Conservation (phyloP, 2,113 vertebrate species). For the Colaptes auratus region DNA sequence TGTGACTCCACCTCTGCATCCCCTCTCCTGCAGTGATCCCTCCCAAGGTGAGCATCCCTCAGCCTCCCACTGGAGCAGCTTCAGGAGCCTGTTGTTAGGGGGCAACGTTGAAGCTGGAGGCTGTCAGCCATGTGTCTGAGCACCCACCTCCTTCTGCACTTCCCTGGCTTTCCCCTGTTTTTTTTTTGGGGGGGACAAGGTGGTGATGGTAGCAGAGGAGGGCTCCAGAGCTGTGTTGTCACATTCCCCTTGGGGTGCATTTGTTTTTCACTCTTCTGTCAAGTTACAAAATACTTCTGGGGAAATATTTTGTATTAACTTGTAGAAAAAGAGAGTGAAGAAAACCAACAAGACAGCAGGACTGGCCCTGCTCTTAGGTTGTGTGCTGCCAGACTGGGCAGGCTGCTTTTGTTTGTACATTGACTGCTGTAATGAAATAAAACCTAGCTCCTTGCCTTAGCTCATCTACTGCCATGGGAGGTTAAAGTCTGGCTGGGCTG, state of each 20-base stretch:
- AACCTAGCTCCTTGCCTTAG: background rate
- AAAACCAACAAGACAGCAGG: background rate
- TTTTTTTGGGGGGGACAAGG: too few species aligned
- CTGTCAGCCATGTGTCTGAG: background rate
- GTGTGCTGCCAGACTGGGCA: background rate
- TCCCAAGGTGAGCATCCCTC: rapidly evolving
- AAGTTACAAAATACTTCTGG: background rate
- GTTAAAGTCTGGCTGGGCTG: background rate
- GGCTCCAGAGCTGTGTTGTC: background rate
- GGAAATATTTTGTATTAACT: background rate
- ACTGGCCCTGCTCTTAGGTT: background rate
- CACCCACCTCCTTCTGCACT: rapidly evolving
- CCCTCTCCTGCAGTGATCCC: background rate
- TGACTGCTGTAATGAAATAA: background rate
- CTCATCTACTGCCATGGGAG: background rate
- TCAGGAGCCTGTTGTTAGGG: background rate
- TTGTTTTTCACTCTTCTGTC: background rate
- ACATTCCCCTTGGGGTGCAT: background rate
- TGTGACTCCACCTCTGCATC: rapidly evolving
- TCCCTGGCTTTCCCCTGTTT: background rate
- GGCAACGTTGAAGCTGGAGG: background rate
- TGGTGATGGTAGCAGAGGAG: background rate
- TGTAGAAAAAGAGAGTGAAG: background rate
- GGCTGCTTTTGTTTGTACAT: background rate
- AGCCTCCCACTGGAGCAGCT: rapidly evolving